These are phyloP conservation scores for Gyps fulvus DNA, from an alignment of 2,113 vertebrate genomes.

Conservation along the genomic window DNA sequence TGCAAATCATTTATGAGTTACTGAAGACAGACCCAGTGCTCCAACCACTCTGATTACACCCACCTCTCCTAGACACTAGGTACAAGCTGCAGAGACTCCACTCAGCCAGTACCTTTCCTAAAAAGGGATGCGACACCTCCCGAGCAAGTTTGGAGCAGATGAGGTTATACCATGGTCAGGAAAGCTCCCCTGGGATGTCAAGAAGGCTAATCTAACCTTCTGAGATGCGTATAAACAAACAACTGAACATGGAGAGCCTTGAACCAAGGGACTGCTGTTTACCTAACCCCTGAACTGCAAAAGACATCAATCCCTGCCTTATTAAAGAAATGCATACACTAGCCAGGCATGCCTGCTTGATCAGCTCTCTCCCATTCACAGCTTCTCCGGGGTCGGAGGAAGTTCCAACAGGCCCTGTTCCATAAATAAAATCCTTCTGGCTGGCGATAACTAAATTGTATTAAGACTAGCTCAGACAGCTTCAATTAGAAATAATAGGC, in stretches of 20 bases:
- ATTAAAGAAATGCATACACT: slow-evolving; percentile 67
- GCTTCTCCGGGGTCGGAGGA: slow-evolving; percentile 62
- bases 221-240: slow-evolving; percentile 73
- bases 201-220: slow-evolving; percentile 63
- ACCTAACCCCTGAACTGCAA: slow-evolving; percentile 71
- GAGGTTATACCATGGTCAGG: slow-evolving; percentile 61
- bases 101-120: not conserved
- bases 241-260: slow-evolving; percentile 70
- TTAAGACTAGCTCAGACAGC: slow-evolving; percentile 65
- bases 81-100: not conserved
- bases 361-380: slow-evolving; percentile 66
- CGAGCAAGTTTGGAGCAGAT: slow-evolving; percentile 1
- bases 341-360: slow-evolving; percentile 36
- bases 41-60: not conserved
- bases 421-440: slow-evolving; percentile 73
- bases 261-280: slow-evolving; percentile 72
- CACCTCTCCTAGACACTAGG: not conserved
- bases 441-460: slow-evolving; percentile 56
- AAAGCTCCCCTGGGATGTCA: slow-evolving; percentile 56
- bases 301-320: slow-evolving; percentile 72
- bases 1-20: not conserved
- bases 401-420: slow-evolving; percentile 62
- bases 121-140: slow-evolving; percentile 16
- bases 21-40: not conserved
- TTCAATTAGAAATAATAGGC: slow-evolving; percentile 51